These are phyloP conservation scores for Murina feae DNA, from an alignment of 2,113 vertebrate genomes.

Conservation along the genomic window DNA sequence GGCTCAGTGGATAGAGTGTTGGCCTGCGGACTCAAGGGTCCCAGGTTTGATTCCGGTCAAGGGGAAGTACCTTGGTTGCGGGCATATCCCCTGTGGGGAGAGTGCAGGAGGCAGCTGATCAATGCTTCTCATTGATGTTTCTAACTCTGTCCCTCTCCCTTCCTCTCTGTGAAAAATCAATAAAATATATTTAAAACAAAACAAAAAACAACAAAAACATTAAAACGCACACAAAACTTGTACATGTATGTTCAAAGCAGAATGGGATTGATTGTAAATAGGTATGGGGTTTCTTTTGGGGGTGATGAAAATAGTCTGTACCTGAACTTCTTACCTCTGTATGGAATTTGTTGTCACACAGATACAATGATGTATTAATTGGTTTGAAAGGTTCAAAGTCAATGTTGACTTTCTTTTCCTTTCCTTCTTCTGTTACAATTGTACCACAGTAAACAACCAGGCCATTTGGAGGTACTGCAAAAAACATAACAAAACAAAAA, in stretches of 20 bases:
- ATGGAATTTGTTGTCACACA: slow-evolving; percentile 99
- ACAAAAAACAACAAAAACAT: too few species aligned
- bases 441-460: slow-evolving; percentile 99
- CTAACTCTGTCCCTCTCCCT: too few species aligned
- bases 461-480: slow-evolving; percentile 97
- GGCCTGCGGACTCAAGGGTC: too few species aligned
- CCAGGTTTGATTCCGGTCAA: too few species aligned
- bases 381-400: slow-evolving; percentile 99
- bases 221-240: not conserved
- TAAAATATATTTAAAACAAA: too few species aligned
- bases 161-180: too few species aligned
- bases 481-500: slow-evolving; percentile 46
- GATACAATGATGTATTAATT: slow-evolving; percentile 99
- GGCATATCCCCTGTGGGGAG: too few species aligned
- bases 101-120: too few species aligned
- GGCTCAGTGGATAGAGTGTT: too few species aligned
- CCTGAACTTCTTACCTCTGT: slow-evolving; percentile 89
- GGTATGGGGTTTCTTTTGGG: not conserved
- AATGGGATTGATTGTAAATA: not conserved
- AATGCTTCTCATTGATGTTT: too few species aligned
- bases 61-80: too few species aligned
- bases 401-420: slow-evolving; percentile 99
- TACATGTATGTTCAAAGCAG: not conserved
- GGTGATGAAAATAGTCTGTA: not conserved
- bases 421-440: slow-evolving; percentile 99